Base-by-base conservation (phyloP, 2,888 invertebrate species). In the Eilema caniola region DNA sequence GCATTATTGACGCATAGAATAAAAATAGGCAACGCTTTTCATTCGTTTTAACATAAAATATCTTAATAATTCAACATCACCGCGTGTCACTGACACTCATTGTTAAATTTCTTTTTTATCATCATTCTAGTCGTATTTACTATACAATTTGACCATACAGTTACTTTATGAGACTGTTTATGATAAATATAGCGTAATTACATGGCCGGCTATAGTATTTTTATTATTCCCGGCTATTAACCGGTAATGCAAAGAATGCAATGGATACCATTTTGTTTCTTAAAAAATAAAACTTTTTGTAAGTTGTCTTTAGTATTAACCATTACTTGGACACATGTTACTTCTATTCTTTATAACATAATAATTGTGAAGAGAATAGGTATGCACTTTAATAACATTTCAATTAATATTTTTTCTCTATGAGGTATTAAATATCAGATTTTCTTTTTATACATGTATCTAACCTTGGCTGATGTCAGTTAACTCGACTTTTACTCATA, bases 191-290 rank as follows among this genome's bases (percentile, higher is more conserved):
- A 12, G 0, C 23, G 23, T 65, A 65, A 28, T n/a, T 28, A 23
- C n/a, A 31, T n/a, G 7, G 12, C 28, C 53, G 10, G 12, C n/a
- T 53, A 0, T 14, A 10, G n/a, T 14, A 63, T 63, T 25, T 25
- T 25, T 25, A 0, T 5, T 25, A 7, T 24, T 2, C 20, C n/a
- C 28, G 53, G 25, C 4, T 28, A 28, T 0, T 53, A 7, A 64
- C 64, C 64, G 53, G 64, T n/a, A n/a, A n/a, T 53, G 20, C 10
- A n/a, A n/a, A n/a, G n/a, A n/a, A n/a, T 62, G 62, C 37, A 3
- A 24, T 23, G 12, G 62, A 24, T 62, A 62, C 62, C 62, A 62
- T 62, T 62, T 62, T 62, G 23, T 37, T 62, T 62, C 16, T 12
- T 12, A 3, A 8, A 24, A 24, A 62, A 47, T 20, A 24, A 28